Evolutionary conservation across 1,140 invertebrate species (phyloP), one percentile per base, ranked within the genome.

Genomic region (Brachionus manjavacas): DNA sequence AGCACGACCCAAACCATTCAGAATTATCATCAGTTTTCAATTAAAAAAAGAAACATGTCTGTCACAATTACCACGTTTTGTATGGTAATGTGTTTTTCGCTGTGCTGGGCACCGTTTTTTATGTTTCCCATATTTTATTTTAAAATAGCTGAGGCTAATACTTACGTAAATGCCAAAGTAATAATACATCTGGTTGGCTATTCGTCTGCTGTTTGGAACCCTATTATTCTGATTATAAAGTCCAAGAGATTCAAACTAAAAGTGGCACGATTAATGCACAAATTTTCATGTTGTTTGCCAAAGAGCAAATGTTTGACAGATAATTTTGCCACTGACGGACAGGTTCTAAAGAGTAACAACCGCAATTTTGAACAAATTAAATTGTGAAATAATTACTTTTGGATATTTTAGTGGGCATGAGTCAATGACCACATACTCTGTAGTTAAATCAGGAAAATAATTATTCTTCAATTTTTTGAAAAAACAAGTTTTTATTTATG

Each of bases 61-160:
- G 79, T 81, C 3, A 81, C 79, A 41, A 43, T 81, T 11, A 81
- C 79, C 12, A 81, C 79, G 23, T 81, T 60, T 81, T 68, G 35
- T 23, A 81, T 81, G 79, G 79, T 81, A 14, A 68, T 68, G 52
- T 60, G 79, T n/a, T 81, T 81, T 64, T 64, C 79, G 9, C 25
- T 81, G 16, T 81, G 79, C 39, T 81, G 79, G 79, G 39, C 79
- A 25, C 79, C 79, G 28, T 81, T 81, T 68, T 81, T 81, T 81
- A 39, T 81, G 31, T 68, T 81, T 41, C 79, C 79, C 2, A 64
- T 81, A 23, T 60, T 81, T 35, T 81, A 81, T 64, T 60, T 41
- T 41, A 64, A 64, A 68, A 43, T 81, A 41, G 41, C 31, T 23
- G 16, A 68, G 4, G 52, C 52, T 9, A 81, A 16, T 20, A 39